Evolutionary conservation across 2,113 vertebrate species (phyloP).

Genomic region (Butorides virescens): DNA sequence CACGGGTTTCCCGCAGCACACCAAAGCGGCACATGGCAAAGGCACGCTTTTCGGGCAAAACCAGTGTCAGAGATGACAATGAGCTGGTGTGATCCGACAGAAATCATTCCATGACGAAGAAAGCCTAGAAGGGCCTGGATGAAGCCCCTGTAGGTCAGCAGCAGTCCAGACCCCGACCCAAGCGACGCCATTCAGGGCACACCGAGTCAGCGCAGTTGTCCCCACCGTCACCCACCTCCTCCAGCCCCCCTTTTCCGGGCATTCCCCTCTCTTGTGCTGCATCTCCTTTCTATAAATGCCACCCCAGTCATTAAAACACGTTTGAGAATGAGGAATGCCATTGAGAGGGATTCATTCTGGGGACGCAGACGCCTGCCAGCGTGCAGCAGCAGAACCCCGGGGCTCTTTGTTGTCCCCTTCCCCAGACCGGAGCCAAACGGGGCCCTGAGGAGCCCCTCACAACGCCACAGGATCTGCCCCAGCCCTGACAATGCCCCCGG

Average conservation of each 20-base stretch:
- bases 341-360: background rate
- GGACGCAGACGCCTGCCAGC: background rate
- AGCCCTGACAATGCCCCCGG: background rate
- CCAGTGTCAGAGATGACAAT: background rate
- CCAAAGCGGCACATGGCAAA: background rate
- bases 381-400: accelerated
- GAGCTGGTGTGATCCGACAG: background rate
- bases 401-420: background rate
- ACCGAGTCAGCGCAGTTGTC: background rate
- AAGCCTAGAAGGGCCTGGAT: background rate
- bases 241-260: background rate
- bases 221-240: background rate
- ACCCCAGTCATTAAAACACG: accelerated
- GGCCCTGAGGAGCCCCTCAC: background rate
- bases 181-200: accelerated
- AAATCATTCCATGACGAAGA: background rate
- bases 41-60: background rate
- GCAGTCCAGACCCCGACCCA: background rate
- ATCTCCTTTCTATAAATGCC: background rate
- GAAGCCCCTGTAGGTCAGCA: background rate
- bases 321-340: accelerated
- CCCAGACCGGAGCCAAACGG: accelerated
- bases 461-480: accelerated
- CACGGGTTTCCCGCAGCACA: background rate
- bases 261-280: background rate